Evolutionary conservation across 2,113 vertebrate genomes (phyloP), one percentile per base, ranked within the genome.

Genomic region (Butorides virescens): DNA sequence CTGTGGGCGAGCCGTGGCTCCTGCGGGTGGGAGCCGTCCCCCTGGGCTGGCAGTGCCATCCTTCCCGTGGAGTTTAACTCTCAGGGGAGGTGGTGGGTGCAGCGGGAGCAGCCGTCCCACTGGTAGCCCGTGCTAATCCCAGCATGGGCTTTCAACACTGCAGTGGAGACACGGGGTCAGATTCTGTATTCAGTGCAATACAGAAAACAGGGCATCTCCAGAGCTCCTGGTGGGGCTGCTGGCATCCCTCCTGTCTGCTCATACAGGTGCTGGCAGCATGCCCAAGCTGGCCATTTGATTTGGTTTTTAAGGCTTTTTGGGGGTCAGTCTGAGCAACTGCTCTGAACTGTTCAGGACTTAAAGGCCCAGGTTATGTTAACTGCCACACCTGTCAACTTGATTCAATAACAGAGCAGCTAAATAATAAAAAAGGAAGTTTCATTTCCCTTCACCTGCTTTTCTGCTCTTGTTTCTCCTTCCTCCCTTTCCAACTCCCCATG

Each of bases 391-490:
- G 81, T 89, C 89, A 85, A 70, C 12, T 92, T 85, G 84, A 92
- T 92, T 91, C 65, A 87, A 11, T 81, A 80, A 85, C n/a, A 76
- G 66, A 82, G 11, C 36, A 90, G 53, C 74, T 79, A 88, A 94
- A 95, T 79, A 87, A 91, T 87, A 85, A 91, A 94, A 92, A 93
- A 29, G 49, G 63, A 92, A 87, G 37, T 95, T 93, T 96, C 49
- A 92, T 96, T 97, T 95, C 92, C 84, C 74, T 82, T 89, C 89
- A 90, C 79, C 83, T 91, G 93, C 66, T 88, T 93, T 91, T 85
- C 62, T 93, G 63, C n/a, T 76, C 81, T 86, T 22, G 23, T 92
- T 94, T 94, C 71, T 93, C 30, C 11, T 94, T 94, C 46, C 42
- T 92, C 20, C 36, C 26, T 3, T 15, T 79, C 9, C 62, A 78